Evolutionary conservation across 2,888 invertebrate genomes (phyloP), one percentile per base, ranked within the genome.

Genomic region (Cephus sareptanus): DNA sequence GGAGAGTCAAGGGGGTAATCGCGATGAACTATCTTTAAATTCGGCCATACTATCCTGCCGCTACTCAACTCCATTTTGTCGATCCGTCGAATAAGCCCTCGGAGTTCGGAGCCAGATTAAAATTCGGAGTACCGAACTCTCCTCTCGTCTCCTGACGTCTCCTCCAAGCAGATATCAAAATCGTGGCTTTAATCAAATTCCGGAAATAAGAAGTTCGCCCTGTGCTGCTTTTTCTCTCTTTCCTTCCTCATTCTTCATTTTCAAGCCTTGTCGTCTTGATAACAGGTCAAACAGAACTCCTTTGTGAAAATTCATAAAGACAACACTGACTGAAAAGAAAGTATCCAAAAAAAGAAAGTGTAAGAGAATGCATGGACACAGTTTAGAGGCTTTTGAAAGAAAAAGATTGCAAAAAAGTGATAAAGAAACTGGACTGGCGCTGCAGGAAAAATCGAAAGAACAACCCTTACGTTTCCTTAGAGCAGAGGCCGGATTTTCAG

Each of bases 11-110:
- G 83, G 83, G 78, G 83, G 82, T 83, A 85, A 87, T 88, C 86
- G 83, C 83, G 83, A 80, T 83, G 79, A 84, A 84, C 85, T 85
- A 85, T 85, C 86, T 86, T 84, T 82, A 83, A 86, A 86, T 85
- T 87, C 81, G 83, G 78, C 68, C 70, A n/a, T 69, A 70, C 37
- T 31, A 13, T 13, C 31, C 34, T 31, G 69, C 56, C 56, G 37
- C 40, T 73, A 68, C 75, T 77, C 40, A 73, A 79, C 75, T 79
- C 73, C 73, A 40, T 40, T 70, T 30, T 33, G 70, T 11, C 70
- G 70, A 70, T 33, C 70, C 70, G 70, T 70, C 70, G 70, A 33
- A 30, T 30, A 12, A 33, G 33, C 70, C 33, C 74, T 75, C 68
- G 30, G 23, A 40, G 40, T 40, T 40, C 40, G 40, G 40, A 15